These are phyloP conservation scores for Leptobrachium leishanense DNA, from an alignment of 2,113 vertebrate species.

Conservation along the genomic window DNA sequence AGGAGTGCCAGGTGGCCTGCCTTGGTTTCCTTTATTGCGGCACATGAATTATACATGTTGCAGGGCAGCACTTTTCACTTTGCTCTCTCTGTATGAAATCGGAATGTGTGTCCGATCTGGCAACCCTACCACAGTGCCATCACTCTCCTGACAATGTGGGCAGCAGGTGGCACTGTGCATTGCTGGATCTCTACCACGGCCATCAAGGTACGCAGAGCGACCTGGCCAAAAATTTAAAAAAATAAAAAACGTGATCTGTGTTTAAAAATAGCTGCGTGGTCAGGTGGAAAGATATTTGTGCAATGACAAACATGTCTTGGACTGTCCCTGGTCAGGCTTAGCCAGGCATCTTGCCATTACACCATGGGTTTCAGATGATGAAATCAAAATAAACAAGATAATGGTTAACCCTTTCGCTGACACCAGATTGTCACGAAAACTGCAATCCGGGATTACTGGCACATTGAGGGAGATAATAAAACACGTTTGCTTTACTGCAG, in stretches of 20 bases:
- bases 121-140: too few species aligned
- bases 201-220: neutral
- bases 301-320: neutral
- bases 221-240: neutral
- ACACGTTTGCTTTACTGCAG: too few species aligned
- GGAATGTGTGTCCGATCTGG: too few species aligned
- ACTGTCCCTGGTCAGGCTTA: constrained; percentile 2
- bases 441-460: too few species aligned
- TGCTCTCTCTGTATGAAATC: too few species aligned
- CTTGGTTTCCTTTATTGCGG: too few species aligned
- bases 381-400: constrained; percentile 16
- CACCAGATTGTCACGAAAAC: too few species aligned
- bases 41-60: too few species aligned
- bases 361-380: constrained; percentile 11
- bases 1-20: too few species aligned
- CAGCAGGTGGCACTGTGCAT: constrained; percentile 19
- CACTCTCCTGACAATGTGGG: too few species aligned
- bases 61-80: too few species aligned
- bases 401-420: constrained; percentile 4
- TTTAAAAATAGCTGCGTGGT: constrained; percentile 10
- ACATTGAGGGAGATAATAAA: too few species aligned
- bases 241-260: neutral
- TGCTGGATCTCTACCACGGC: neutral
- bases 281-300: neutral
- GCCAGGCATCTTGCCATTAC: neutral